Evolutionary conservation across 2,113 vertebrate species (phyloP).

Genomic region (Podilymbus podiceps): DNA sequence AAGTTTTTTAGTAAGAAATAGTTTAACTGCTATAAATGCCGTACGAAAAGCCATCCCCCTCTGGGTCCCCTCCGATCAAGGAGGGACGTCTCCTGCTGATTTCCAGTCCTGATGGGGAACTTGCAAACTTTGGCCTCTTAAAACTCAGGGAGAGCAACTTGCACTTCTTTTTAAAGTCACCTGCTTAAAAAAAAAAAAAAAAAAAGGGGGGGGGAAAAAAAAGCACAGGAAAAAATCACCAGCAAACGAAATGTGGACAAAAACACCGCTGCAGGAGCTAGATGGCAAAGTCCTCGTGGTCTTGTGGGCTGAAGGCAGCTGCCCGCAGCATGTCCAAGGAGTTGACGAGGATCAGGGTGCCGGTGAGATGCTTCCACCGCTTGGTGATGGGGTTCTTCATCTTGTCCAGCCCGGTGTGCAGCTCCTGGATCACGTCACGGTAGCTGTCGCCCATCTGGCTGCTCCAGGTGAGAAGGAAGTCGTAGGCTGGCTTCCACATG

Average conservation of each 20-base stretch:
- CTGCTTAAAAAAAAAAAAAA: background rate
- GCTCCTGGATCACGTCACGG: constrained; percentile 93
- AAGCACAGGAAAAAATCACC: background rate
- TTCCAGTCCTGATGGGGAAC: background rate
- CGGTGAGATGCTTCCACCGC: constrained; percentile 96
- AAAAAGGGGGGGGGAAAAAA: rapidly evolving
- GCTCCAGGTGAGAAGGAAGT: constrained; percentile 96
- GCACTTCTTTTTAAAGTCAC: background rate
- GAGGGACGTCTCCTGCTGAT: background rate
- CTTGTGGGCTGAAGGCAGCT: constrained; percentile 85
- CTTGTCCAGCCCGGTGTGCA: constrained; percentile 91
- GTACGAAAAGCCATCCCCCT: background rate
- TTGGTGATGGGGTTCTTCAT: constrained; percentile 98
- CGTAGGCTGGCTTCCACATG: constrained; percentile 98
- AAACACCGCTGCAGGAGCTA: background rate
- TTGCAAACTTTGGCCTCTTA: constrained; percentile 37
- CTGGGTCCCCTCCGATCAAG: background rate
- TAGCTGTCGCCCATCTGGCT: constrained; percentile 96
- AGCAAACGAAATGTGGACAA: background rate
- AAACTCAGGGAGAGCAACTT: background rate
- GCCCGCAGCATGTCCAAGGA: constrained; percentile 89
- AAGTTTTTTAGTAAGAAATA: constrained; percentile 52
- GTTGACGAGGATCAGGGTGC: constrained; percentile 94
- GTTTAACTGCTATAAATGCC: constrained; percentile 7
- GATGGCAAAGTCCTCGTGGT: constrained; percentile 88